These are phyloP conservation scores for Lasiurus borealis DNA, from an alignment of 2,113 vertebrate genomes.

Conservation along the genomic window DNA sequence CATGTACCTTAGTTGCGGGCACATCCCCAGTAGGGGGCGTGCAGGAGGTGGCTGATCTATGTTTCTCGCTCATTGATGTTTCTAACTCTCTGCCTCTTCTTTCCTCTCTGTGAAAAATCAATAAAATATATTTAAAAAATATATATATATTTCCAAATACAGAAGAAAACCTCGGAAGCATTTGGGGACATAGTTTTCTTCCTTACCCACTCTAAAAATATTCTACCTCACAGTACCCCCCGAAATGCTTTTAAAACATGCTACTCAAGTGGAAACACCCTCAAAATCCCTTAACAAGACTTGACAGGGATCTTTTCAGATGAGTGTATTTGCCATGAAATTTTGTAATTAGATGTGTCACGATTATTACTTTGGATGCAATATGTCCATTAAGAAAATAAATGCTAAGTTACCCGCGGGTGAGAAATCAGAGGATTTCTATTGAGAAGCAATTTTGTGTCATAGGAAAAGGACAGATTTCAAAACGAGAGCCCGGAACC, in stretches of 20 bases:
- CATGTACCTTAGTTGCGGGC: no score
- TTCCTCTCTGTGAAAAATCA: no score
- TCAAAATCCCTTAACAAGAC: not conserved
- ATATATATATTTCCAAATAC: conserved; percentile 44
- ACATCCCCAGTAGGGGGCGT: no score
- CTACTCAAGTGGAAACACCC: not conserved
- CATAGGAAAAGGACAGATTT: not conserved
- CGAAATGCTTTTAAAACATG: not conserved
- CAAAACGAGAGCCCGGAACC: not conserved
- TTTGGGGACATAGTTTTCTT: not conserved
- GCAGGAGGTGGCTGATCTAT: no score
- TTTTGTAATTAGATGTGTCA: not conserved
- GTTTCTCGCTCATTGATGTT: no score
- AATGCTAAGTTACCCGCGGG: not conserved
- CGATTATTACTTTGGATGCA: not conserved
- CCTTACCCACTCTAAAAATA: not conserved
- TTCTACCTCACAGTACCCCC: not conserved
- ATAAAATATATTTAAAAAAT: no score
- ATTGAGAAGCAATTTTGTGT: not conserved
- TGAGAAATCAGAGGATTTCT: not conserved
- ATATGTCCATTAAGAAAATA: not conserved
- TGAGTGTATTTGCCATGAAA: not conserved
- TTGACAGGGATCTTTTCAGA: not conserved
- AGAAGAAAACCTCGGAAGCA: not conserved
- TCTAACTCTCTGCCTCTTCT: no score